These are phyloP conservation scores for Dromiciops gliroides DNA, from an alignment of 2,113 vertebrate species.

Conservation along the genomic window DNA sequence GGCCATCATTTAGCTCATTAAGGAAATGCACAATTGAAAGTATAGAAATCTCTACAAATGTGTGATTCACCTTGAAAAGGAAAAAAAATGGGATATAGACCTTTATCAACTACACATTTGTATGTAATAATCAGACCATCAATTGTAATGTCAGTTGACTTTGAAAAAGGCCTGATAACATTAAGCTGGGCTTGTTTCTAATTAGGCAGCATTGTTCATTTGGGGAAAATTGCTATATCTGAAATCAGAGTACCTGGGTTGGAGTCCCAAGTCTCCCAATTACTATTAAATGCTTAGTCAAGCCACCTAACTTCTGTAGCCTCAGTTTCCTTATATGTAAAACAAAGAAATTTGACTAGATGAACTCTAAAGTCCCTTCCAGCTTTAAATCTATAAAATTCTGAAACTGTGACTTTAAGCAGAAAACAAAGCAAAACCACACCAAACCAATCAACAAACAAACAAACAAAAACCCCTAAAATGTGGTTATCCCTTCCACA, in stretches of 20 bases:
- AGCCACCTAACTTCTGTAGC: not conserved
- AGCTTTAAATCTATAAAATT: not conserved
- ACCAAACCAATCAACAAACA: too few species aligned
- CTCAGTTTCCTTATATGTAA: not conserved
- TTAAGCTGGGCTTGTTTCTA: not conserved
- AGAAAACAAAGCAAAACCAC: too few species aligned
- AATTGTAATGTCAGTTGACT: not conserved
- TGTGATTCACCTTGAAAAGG: constrained; percentile 5
- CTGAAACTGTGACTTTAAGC: not conserved
- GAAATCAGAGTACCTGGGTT: not conserved
- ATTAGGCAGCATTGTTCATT: not conserved
- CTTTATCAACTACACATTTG: constrained; percentile 18
- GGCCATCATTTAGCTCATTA: not conserved
- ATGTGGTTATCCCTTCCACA: not conserved
- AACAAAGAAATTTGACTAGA: not conserved
- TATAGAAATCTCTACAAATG: constrained; percentile 14
- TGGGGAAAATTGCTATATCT: not conserved
- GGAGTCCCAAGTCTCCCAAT: not conserved
- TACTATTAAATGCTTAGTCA: not conserved
- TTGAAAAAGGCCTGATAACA: constrained; percentile 16
- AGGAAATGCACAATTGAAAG: not conserved
- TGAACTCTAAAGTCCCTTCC: not conserved
- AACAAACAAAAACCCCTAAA: too few species aligned
- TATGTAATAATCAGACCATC: not conserved
- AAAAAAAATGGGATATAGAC: not conserved